Evolutionary conservation across 2,113 vertebrate genomes (phyloP).

Genomic region (Rhodinocichla rosea): DNA sequence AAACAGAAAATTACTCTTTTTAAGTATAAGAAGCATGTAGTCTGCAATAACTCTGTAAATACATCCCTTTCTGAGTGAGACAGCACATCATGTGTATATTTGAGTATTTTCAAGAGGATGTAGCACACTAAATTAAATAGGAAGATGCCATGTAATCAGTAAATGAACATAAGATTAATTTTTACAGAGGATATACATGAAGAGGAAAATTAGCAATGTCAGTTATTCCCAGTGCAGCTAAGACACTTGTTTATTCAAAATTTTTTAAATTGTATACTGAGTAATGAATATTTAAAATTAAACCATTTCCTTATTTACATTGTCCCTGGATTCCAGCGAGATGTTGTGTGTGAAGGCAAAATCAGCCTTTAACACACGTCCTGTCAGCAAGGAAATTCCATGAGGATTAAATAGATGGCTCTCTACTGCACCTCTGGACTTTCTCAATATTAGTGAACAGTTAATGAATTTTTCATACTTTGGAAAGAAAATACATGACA

Average conservation of each 20-base stretch:
- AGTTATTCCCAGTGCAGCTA: neutral
- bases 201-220: neutral
- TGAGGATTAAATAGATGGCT: neutral
- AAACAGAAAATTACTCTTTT: neutral
- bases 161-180: neutral
- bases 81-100: neutral
- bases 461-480: neutral
- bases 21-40: neutral
- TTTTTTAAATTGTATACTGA: neutral
- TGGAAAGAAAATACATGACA: neutral
- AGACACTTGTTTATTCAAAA: neutral
- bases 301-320: neutral
- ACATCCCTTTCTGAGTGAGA: neutral
- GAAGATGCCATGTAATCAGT: neutral
- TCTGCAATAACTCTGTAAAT: neutral
- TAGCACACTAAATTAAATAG: neutral
- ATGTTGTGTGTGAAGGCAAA: neutral
- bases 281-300: neutral
- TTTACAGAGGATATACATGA: neutral
- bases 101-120: neutral
- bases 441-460: neutral
- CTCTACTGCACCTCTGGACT: neutral
- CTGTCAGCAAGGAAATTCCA: neutral
- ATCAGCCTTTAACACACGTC: fast-evolving
- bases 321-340: neutral